Conservation (phyloP, 2,888 invertebrate species). For the Sinhomidia bicolor region DNA sequence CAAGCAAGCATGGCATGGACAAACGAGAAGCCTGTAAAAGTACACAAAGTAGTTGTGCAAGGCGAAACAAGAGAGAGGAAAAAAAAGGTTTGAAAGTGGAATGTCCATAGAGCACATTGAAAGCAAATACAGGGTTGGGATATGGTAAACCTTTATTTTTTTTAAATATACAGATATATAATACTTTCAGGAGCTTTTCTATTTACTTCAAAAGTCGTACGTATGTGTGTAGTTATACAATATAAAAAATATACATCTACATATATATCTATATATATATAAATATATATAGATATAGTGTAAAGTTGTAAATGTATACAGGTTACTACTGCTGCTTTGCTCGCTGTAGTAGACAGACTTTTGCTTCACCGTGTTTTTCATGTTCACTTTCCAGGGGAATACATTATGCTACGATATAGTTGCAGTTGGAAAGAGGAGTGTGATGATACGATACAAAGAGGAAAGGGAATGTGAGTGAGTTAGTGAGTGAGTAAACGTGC, state of each 20-base stretch:
- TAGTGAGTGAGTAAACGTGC: slow-evolving; percentile 26
- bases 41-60: slow-evolving; percentile 10
- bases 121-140: slow-evolving; percentile 53
- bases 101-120: slow-evolving; percentile 49
- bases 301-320: no score
- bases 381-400: slow-evolving; percentile 34
- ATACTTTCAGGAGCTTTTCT: not conserved
- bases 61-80: slow-evolving; percentile 14
- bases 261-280: not conserved
- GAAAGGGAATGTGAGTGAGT: slow-evolving; percentile 18
- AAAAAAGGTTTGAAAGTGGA: slow-evolving; percentile 43
- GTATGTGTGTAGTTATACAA: not conserved
- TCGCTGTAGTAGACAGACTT: not conserved
- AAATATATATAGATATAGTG: no score
- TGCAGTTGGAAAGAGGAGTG: not conserved
- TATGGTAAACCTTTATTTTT: not conserved
- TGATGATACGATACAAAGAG: slow-evolving; percentile 30
- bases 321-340: no score
- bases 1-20: slow-evolving; percentile 17
- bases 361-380: not conserved
- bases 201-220: no score
- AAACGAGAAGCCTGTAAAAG: slow-evolving; percentile 44
- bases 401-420: not conserved
- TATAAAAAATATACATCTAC: not conserved
- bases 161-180: no score